Percentiles rank a stretch among this genome's conserved stretches.
Evolutionary conservation across 2,888 invertebrate genomes (phyloP).

Genomic region (Lathronympha strigana): DNA sequence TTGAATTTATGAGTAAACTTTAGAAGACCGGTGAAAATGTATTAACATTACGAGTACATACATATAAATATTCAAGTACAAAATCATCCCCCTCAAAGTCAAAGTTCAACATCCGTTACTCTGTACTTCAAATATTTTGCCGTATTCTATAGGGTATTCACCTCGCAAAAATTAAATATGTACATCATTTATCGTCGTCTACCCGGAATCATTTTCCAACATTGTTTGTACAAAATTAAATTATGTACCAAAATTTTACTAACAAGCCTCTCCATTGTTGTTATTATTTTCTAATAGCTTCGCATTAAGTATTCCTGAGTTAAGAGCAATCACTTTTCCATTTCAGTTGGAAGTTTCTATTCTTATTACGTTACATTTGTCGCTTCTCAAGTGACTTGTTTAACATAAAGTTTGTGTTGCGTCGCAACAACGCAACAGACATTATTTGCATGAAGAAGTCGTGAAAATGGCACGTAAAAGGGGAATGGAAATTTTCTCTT

Average conservation of each 20-base stretch:
- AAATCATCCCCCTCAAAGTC: not conserved
- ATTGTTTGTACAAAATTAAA: constrained; percentile 24
- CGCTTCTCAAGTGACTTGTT: constrained; percentile 65
- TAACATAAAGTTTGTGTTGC: constrained; percentile 69
- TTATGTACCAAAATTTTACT: constrained; percentile 18
- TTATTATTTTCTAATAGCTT: constrained; percentile 31
- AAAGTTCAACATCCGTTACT: not conserved
- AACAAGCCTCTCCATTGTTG: constrained; percentile 20
- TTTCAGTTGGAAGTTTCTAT: constrained; percentile 49
- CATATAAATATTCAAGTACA: not conserved
- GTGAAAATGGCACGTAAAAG: constrained; percentile 68
- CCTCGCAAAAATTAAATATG: not conserved
- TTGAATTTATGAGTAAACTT: constrained; percentile 2
- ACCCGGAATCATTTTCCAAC: not conserved
- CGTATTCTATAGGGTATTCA: not conserved
- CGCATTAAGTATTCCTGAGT: constrained; percentile 35
- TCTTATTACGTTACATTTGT: constrained; percentile 51
- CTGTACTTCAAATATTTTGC: not conserved
- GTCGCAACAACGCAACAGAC: constrained; percentile 57
- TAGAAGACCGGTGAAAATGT: no score
- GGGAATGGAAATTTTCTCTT: constrained; percentile 64
- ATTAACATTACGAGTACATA: not conserved
- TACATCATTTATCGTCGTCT: not conserved
- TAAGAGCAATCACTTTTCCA: constrained; percentile 34
- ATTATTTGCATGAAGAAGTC: constrained; percentile 70